These are phyloP conservation scores for Chondrilla cf. caribensis DNA, from an alignment of 37 sponge, comb jelly and placozoan species.

Conservation along the genomic window DNA sequence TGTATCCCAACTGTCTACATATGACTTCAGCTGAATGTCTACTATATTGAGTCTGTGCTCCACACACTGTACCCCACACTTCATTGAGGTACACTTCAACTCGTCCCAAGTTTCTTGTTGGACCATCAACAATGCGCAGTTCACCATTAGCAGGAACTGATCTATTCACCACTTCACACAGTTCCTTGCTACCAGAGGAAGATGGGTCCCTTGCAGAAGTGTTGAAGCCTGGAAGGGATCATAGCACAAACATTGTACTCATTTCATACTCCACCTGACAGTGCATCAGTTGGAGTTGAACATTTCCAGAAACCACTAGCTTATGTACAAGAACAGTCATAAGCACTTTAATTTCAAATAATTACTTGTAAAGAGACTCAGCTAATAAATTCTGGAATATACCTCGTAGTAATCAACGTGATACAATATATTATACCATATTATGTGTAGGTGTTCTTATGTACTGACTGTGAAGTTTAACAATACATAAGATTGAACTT, in stretches of 20 bases:
- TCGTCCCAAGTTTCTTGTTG: not conserved
- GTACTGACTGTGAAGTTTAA: too few species aligned
- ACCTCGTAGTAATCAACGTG: too few species aligned
- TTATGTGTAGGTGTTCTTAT: too few species aligned
- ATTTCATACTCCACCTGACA: too few species aligned
- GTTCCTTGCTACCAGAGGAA: not conserved
- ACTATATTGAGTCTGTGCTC: not conserved
- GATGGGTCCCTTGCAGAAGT: not conserved
- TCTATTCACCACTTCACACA: not conserved
- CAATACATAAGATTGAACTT: too few species aligned
- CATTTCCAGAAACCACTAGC: too few species aligned
- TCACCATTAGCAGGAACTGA: not conserved
- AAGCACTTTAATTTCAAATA: too few species aligned
- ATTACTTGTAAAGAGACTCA: too few species aligned
- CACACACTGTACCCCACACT: slow-evolving; percentile 19
- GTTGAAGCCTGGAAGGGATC: not conserved
- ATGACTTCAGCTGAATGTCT: not conserved
- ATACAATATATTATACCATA: too few species aligned
- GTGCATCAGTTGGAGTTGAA: too few species aligned
- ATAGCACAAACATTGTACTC: not conserved
- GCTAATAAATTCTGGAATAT: too few species aligned
- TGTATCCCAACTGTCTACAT: slow-evolving; percentile 1
- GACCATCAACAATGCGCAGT: not conserved
- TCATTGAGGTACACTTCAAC: slow-evolving; percentile 8
- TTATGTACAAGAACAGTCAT: too few species aligned